phyloP scores from a whole-genome alignment of 1,140 invertebrate genomes.

The Pogonomyrmex barbatus region DNA sequence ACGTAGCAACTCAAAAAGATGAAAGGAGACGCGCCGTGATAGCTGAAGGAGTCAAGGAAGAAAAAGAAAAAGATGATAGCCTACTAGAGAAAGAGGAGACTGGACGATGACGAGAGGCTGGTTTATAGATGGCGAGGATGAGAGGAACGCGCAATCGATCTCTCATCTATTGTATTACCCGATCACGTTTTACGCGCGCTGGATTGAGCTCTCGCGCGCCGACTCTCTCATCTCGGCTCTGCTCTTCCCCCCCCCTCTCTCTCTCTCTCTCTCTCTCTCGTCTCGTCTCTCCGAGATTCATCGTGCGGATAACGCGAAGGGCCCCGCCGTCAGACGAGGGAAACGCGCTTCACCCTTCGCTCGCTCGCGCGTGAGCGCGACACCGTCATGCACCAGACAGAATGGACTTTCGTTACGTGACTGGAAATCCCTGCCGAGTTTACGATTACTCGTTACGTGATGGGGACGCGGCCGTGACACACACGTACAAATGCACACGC shows the following conservation, averaged over 20 bases:
- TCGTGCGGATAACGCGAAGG: slow-evolving; percentile 58
- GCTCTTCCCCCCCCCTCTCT: not conserved
- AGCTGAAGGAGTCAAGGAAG: slow-evolving; percentile 55
- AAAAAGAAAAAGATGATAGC: slow-evolving; percentile 6
- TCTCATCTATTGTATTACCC: slow-evolving; percentile 76
- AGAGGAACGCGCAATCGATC: slow-evolving; percentile 75
- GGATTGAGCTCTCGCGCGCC: slow-evolving; percentile 63
- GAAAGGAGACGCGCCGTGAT: slow-evolving; percentile 71
- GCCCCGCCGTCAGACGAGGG: slow-evolving; percentile 48
- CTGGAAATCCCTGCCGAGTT: slow-evolving; percentile 80
- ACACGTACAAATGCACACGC: not conserved
- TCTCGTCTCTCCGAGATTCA: slow-evolving; percentile 45
- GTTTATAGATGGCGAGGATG: slow-evolving; percentile 62
- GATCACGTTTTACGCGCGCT: slow-evolving; percentile 77
- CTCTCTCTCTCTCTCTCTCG: not conserved
- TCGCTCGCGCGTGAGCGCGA: slow-evolving; percentile 62
- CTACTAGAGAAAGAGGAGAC: not conserved
- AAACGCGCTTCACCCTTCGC: slow-evolving; percentile 52
- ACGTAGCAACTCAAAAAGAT: slow-evolving; percentile 71
- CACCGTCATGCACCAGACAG: slow-evolving; percentile 72
- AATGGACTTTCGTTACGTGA: slow-evolving; percentile 79
- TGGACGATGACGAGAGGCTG: slow-evolving; percentile 45
- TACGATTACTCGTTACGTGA: slow-evolving; percentile 82
- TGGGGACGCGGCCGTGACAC: slow-evolving; percentile 60
- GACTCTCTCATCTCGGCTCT: not conserved